Conservation (phyloP, 2,797 vertebrate genomes). For the Pitangus sulphuratus region DNA sequence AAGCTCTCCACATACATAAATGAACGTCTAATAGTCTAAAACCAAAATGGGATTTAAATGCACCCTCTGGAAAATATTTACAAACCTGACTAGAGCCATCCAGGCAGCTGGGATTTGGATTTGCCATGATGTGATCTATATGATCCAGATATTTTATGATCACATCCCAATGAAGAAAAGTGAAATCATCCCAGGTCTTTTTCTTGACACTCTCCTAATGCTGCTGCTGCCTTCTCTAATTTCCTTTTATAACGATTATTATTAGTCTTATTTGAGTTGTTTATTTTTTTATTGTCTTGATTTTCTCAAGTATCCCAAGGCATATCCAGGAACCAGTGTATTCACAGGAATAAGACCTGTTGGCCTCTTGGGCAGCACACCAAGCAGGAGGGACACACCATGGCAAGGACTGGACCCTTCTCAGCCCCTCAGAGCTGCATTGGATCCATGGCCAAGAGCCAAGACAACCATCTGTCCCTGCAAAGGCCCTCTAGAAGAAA, state of each 20-base stretch:
- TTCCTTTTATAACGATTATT: background rate
- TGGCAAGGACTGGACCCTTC: rapidly evolving
- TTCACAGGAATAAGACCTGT: background rate
- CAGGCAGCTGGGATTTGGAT: background rate
- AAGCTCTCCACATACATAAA: background rate
- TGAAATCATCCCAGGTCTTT: background rate
- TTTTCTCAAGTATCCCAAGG: background rate
- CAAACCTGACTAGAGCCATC: background rate
- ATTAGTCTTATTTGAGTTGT: background rate
- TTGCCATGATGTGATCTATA: background rate
- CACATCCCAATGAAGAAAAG: background rate
- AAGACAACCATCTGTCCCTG: background rate
- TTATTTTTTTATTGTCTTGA: background rate
- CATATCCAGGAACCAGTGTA: rapidly evolving
- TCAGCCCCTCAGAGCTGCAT: rapidly evolving
- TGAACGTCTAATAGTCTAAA: background rate
- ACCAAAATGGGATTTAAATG: background rate
- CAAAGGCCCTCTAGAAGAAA: background rate
- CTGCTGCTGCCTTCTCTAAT: background rate
- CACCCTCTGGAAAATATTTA: background rate
- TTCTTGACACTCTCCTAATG: background rate
- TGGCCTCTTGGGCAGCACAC: background rate
- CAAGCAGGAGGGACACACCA: background rate
- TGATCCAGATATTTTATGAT: background rate
- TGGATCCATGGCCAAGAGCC: background rate